A percentile compares a stretch with the other conserved stretches of the same genome.
phyloP scores from a whole-genome alignment of 2,113 vertebrate species.

The Holacanthus passer region DNA sequence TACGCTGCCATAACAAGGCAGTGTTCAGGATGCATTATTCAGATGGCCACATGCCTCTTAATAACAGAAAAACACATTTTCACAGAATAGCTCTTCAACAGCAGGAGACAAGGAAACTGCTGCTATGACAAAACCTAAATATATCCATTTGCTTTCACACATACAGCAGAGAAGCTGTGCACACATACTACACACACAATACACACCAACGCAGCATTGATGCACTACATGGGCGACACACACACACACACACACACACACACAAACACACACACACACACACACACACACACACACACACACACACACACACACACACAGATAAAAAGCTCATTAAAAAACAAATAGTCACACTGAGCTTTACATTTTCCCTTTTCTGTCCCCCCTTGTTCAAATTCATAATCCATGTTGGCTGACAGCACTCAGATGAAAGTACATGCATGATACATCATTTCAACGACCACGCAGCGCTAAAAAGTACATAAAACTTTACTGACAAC shows the following conservation, averaged over 20 bases:
- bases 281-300: background rate
- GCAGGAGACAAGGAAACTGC: slow-evolving; percentile 56
- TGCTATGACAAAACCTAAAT: slow-evolving; percentile 67
- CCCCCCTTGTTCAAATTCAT: slow-evolving; percentile 19
- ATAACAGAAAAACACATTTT: slow-evolving; percentile 64
- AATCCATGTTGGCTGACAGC: slow-evolving; percentile 3
- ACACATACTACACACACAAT: background rate
- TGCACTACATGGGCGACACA: no score
- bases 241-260: background rate
- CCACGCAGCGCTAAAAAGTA: background rate
- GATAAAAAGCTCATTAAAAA: slow-evolving; percentile 52
- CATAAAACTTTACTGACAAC: slow-evolving; percentile 12
- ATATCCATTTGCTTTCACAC: slow-evolving; percentile 58
- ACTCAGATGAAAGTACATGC: slow-evolving; percentile 7
- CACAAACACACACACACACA: slow-evolving; percentile 2
- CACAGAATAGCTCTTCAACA: slow-evolving; percentile 47
- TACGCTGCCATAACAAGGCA: slow-evolving; percentile 43
- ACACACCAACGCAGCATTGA: no score
- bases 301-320: background rate
- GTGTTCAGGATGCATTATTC: slow-evolving; percentile 74
- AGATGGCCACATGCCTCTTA: slow-evolving; percentile 59
- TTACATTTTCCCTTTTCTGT: background rate
- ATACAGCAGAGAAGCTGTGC: slow-evolving; percentile 13
- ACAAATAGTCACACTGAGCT: slow-evolving; percentile 40
- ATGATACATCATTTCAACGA: background rate